phyloP scores from a whole-genome alignment of 2,113 vertebrate genomes.

The Aleadryas rufinucha region DNA sequence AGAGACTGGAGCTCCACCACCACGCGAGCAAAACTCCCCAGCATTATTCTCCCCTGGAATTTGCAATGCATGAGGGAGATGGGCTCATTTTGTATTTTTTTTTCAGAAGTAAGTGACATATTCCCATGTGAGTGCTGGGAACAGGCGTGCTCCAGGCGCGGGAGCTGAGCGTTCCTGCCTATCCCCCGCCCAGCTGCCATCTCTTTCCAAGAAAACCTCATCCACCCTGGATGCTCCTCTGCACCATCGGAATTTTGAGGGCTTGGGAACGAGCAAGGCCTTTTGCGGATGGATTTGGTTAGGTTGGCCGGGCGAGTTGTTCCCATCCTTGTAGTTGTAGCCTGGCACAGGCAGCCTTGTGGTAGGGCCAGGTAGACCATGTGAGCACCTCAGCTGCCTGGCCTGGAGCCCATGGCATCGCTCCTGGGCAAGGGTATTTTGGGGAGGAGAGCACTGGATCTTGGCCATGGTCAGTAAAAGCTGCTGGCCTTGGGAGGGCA shows the following conservation, averaged over 20 bases:
- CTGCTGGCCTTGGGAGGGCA: neutral
- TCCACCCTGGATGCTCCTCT: neutral
- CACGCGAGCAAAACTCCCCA: neutral
- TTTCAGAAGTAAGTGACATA: neutral
- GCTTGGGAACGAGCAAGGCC: neutral
- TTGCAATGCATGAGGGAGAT: constrained; percentile 47
- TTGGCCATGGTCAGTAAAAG: neutral
- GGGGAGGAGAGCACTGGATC: neutral
- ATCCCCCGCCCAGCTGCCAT: neutral
- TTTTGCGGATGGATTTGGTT: neutral
- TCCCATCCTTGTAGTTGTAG: neutral
- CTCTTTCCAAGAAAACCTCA: constrained; percentile 17
- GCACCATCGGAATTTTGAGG: neutral
- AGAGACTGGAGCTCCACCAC: constrained; percentile 31
- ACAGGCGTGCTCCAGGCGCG: neutral
- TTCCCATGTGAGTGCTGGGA: neutral
- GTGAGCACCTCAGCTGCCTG: neutral
- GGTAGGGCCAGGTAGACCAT: neutral
- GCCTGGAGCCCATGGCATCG: neutral
- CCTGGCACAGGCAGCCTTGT: neutral
- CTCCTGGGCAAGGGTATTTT: neutral
- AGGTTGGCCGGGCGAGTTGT: neutral
- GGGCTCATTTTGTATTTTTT: neutral
- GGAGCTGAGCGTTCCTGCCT: neutral
- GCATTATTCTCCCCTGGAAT: constrained; percentile 21